Evolutionary conservation across 2,888 invertebrate species (phyloP).

Genomic region (Stegana nigrithorax): DNA sequence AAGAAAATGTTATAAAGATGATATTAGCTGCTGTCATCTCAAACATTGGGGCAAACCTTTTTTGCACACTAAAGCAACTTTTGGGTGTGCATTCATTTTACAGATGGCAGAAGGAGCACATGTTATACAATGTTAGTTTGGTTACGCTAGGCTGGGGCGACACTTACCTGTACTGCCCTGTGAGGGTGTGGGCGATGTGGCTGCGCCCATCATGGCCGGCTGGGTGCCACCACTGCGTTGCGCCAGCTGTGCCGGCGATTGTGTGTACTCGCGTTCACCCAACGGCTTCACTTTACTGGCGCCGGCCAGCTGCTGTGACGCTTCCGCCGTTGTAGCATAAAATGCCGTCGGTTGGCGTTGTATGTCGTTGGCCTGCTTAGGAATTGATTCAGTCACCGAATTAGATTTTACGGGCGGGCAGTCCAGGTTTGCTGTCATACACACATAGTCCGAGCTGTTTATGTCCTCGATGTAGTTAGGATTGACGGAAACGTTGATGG

Average conservation of each 20-base stretch:
- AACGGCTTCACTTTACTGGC: slow-evolving; percentile 25
- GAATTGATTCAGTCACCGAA: slow-evolving; percentile 9
- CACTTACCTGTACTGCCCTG: slow-evolving; percentile 72
- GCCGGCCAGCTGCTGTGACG: slow-evolving; percentile 23
- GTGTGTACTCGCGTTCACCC: slow-evolving; percentile 36
- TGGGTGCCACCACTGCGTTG: slow-evolving; percentile 34
- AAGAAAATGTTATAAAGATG: background rate
- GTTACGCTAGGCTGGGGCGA: background rate
- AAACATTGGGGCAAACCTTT: no score
- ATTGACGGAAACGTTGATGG: slow-evolving; percentile 66
- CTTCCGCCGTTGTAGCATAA: slow-evolving; percentile 29
- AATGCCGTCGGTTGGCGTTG: background rate
- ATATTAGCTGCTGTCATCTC: background rate
- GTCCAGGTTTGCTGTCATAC: slow-evolving; percentile 81
- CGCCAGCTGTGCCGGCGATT: slow-evolving; percentile 39
- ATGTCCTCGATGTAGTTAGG: slow-evolving; percentile 75
- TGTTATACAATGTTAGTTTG: background rate
- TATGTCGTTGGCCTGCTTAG: background rate
- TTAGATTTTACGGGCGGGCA: slow-evolving; percentile 31
- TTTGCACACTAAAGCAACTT: slow-evolving; percentile 48
- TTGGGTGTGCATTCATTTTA: slow-evolving; percentile 46
- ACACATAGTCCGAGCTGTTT: slow-evolving; percentile 84
- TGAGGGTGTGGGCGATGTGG: slow-evolving; percentile 77
- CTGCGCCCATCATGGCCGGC: slow-evolving; percentile 44
- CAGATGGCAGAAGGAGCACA: background rate